Evolutionary conservation across 2,888 invertebrate genomes (phyloP), one percentile per base, ranked within the genome.

Genomic region (Zygaena filipendulae): DNA sequence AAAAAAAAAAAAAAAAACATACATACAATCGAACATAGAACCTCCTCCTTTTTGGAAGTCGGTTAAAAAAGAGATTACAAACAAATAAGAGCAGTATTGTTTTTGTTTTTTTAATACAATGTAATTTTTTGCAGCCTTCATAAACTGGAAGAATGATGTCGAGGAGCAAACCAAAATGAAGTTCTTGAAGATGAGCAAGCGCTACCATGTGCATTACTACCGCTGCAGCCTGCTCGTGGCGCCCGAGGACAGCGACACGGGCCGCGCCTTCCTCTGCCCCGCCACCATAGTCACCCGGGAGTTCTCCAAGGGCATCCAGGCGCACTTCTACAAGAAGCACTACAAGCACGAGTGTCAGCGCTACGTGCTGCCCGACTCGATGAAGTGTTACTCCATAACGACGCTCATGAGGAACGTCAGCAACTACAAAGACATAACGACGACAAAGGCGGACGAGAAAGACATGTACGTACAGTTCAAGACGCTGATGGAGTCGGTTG

Each of bases 121-220:
- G n/a, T n/a, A n/a, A n/a, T n/a, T n/a, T n/a, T n/a, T 67, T 63
- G 18, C 64, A 74, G 74, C 63, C 34, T 70, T 64, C 14, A 35
- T 29, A 1, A 21, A 35, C 1, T 74, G 72, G 72, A 66, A 60
- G 35, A 21, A 28, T 1, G 42, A 56, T 2, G 40, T 67, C 42
- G 58, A 70, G 25, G 20, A 29, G 0, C 44, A 55, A 24, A 49
- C 50, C 0, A 40, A 38, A 2, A 38, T 41, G 0, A 49, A 47
- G 12, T 42, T 0, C 30, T 57, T 1, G 46, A 42, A 13, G 40
- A 42, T 59, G 2, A 52, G 47, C n/a, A 49, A 51, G 9, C 38
- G 43, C 4, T 43, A 38, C 7, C 21, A 36, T 0, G 59, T 50
- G 35, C 49, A 55, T 11, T 45, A 49, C 2, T 59, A 56, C 30